Percentiles rank a stretch among this genome's conserved stretches.
Conservation (phyloP, 2,888 invertebrate species). For the Nemotelus pantherinus region DNA sequence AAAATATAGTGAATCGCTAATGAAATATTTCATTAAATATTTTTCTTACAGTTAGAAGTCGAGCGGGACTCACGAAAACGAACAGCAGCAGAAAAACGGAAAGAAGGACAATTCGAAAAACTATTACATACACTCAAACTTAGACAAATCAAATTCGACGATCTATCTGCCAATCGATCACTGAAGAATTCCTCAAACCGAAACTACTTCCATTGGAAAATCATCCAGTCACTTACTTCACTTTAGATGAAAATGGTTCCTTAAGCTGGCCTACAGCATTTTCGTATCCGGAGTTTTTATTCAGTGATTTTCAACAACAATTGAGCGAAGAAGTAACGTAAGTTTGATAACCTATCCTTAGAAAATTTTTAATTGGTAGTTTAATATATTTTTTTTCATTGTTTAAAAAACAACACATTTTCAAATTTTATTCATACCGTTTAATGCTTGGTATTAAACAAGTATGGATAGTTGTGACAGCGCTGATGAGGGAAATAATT, state of each 20-base stretch:
- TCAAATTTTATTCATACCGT: too few species aligned
- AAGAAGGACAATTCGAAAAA: constrained; percentile 64
- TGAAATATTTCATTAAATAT: constrained; percentile 6
- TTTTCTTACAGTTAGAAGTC: constrained; percentile 54
- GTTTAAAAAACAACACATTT: neutral
- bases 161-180: constrained; percentile 63
- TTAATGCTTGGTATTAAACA: too few species aligned
- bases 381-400: neutral
- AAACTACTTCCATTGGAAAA: constrained; percentile 73
- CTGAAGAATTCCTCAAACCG: constrained; percentile 70
- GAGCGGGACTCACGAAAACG: constrained; percentile 67
- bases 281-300: constrained; percentile 86
- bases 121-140: constrained; percentile 65
- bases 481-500: too few species aligned
- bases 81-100: constrained; percentile 68
- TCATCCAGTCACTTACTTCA: constrained; percentile 73
- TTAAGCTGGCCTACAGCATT: constrained; percentile 90
- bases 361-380: neutral
- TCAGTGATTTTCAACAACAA: constrained; percentile 86
- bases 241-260: constrained; percentile 67
- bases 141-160: constrained; percentile 68
- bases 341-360: constrained; percentile 52
- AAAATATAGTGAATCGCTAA: neutral
- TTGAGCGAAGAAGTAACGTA: constrained; percentile 79
- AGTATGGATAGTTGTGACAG: too few species aligned